These are phyloP conservation scores for Electrophaes corylata DNA, from an alignment of 2,888 invertebrate species.

Conservation along the genomic window DNA sequence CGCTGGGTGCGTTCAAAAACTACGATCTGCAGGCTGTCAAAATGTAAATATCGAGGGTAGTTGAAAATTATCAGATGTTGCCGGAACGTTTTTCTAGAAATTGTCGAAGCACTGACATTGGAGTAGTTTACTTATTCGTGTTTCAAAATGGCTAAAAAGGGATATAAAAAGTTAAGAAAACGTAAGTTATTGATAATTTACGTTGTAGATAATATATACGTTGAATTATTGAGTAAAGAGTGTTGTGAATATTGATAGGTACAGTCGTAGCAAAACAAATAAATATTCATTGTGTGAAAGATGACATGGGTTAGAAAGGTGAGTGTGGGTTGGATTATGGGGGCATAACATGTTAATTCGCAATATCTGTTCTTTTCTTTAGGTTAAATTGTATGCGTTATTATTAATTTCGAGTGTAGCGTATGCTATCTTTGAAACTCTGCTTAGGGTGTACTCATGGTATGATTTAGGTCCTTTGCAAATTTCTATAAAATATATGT, in stretches of 20 bases:
- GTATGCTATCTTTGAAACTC: no score
- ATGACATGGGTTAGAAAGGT: neutral
- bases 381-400: no score
- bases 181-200: conserved; percentile 22
- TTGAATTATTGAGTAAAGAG: neutral
- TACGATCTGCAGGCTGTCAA: neutral
- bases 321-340: no score
- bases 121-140: conserved; percentile 1
- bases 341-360: no score
- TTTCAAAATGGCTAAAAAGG: conserved; percentile 30
- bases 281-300: neutral
- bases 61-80: neutral
- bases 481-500: no score
- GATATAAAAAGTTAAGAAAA: conserved; percentile 38
- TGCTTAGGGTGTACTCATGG: no score
- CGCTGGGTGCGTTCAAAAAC: no score
- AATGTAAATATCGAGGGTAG: conserved; percentile 16
- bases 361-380: no score
- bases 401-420: no score
- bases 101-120: conserved; percentile 1
- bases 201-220: neutral
- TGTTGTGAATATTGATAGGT: neutral
- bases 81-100: no score
- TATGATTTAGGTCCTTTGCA: no score
- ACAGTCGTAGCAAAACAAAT: neutral